Evolutionary conservation across 2,888 invertebrate species (phyloP).

Genomic region (Agrotis exclamationis): DNA sequence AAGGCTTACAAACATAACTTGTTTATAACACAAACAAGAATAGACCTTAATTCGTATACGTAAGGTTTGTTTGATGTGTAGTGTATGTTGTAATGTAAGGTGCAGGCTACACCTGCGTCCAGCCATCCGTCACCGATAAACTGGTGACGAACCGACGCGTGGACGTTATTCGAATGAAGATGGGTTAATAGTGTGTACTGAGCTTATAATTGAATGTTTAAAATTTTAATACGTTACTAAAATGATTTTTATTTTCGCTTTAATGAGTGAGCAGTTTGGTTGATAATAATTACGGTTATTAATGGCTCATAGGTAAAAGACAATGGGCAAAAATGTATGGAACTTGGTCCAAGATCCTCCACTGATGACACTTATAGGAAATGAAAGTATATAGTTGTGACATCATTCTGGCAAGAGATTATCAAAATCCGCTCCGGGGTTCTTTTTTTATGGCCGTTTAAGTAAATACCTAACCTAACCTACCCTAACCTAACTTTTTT

Average conservation of each 20-base stretch:
- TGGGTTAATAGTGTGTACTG: slow-evolving; percentile 49
- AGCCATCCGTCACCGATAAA: slow-evolving; percentile 75
- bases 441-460: too few relatives aligned
- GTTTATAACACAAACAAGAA: slow-evolving; percentile 38
- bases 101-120: slow-evolving; percentile 74
- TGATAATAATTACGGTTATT: slow-evolving; percentile 4
- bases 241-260: slow-evolving; percentile 6
- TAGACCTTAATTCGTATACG: slow-evolving; percentile 15
- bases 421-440: too few relatives aligned
- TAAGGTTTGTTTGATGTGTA: slow-evolving; percentile 48
- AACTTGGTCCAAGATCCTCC: too few relatives aligned
- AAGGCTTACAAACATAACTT: slow-evolving; percentile 33
- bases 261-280: not conserved
- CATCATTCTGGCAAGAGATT: too few relatives aligned
- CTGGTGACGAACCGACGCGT: slow-evolving; percentile 64
- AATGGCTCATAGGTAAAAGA: not conserved
- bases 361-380: too few relatives aligned
- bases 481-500: too few relatives aligned
- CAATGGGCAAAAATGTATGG: too few relatives aligned
- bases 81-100: slow-evolving; percentile 51
- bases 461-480: too few relatives aligned
- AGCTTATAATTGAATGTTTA: slow-evolving; percentile 46
- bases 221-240: not conserved
- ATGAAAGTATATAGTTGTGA: too few relatives aligned
- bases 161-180: slow-evolving; percentile 53